A percentile compares a stretch with the other conserved stretches of the same genome.
These are phyloP conservation scores for Eurytoma adleriae DNA, from an alignment of 2,888 invertebrate genomes.

Conservation along the genomic window DNA sequence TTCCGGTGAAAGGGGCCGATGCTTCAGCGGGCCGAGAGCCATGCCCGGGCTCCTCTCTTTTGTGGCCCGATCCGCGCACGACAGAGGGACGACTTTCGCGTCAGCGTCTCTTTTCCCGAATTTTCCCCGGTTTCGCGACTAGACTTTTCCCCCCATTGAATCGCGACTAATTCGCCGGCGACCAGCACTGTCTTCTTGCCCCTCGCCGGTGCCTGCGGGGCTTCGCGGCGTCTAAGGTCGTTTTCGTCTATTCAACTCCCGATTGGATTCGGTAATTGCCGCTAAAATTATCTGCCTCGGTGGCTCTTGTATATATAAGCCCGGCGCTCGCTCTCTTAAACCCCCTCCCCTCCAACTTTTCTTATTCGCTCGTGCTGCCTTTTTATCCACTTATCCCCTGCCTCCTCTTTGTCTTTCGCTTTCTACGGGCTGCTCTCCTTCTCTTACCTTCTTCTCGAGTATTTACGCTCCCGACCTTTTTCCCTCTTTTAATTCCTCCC, in stretches of 20 bases:
- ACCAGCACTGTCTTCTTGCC: conserved; percentile 15
- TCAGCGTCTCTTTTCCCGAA: conserved; percentile 12
- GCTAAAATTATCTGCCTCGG: conserved; percentile 67
- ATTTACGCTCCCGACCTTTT: conserved; percentile 49
- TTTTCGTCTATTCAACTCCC: conserved; percentile 69
- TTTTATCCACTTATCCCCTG: conserved; percentile 58
- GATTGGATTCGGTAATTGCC: conserved; percentile 69
- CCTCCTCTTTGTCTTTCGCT: conserved; percentile 53
- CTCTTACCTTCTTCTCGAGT: conserved; percentile 25
- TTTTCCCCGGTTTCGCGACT: conserved; percentile 30
- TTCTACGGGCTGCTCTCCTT: conserved; percentile 1
- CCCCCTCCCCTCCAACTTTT: conserved; percentile 50
- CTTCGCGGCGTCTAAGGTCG: conserved; percentile 60
- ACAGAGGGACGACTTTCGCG: not conserved
- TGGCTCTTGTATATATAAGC: conserved; percentile 17
- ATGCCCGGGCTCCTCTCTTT: conserved; percentile 7
- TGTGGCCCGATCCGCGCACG: not conserved
- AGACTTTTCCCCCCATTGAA: conserved; percentile 24
- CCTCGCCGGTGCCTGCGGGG: not conserved
- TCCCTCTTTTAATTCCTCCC: conserved; percentile 37
- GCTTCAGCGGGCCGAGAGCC: not conserved
- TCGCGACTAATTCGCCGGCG: conserved; percentile 40
- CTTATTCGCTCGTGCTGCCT: conserved; percentile 58
- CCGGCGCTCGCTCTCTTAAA: not conserved
- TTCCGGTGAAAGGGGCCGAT: conserved; percentile 17